Percentiles rank a stretch among this genome's conserved stretches.
Evolutionary conservation across 2,888 invertebrate genomes (phyloP).

Genomic region (Saturnia pavonia): DNA sequence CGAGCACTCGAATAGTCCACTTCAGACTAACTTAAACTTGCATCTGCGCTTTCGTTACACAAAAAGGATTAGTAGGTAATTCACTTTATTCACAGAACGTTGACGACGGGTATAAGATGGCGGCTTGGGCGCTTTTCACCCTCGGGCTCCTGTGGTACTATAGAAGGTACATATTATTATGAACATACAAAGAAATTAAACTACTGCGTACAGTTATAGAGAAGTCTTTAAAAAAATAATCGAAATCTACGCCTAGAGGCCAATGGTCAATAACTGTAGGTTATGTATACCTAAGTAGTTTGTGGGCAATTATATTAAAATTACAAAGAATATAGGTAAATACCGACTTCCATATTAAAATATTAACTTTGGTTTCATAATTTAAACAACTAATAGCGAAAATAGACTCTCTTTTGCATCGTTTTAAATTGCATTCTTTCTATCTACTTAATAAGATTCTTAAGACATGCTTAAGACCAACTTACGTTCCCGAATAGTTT

Average conservation of each 20-base stretch:
- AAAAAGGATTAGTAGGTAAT: constrained; percentile 12
- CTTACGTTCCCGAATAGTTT: too few species aligned
- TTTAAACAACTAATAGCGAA: too few species aligned
- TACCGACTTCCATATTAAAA: too few species aligned
- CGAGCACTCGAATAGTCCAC: constrained; percentile 15
- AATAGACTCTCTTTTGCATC: too few species aligned
- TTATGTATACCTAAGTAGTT: too few species aligned
- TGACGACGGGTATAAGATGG: neutral
- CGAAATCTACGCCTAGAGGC: neutral
- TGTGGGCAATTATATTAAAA: too few species aligned
- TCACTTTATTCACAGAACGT: neutral
- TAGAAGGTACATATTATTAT: neutral
- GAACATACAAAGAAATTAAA: neutral
- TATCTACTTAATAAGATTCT: too few species aligned
- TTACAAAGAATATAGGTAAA: too few species aligned
- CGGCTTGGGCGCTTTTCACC: constrained; percentile 10
- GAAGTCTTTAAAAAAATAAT: neutral
- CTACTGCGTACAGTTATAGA: neutral
- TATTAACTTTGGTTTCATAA: too few species aligned
- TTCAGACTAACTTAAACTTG: constrained; percentile 7
- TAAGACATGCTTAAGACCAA: too few species aligned
- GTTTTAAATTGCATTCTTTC: too few species aligned
- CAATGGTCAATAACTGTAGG: too few species aligned
- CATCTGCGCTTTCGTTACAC: constrained; percentile 19
- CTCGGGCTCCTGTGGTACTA: neutral